A percentile compares a stretch with the other conserved stretches of the same genome.
These are phyloP conservation scores for Tolmerus cingulatus DNA, from an alignment of 2,888 invertebrate genomes.

Conservation along the genomic window DNA sequence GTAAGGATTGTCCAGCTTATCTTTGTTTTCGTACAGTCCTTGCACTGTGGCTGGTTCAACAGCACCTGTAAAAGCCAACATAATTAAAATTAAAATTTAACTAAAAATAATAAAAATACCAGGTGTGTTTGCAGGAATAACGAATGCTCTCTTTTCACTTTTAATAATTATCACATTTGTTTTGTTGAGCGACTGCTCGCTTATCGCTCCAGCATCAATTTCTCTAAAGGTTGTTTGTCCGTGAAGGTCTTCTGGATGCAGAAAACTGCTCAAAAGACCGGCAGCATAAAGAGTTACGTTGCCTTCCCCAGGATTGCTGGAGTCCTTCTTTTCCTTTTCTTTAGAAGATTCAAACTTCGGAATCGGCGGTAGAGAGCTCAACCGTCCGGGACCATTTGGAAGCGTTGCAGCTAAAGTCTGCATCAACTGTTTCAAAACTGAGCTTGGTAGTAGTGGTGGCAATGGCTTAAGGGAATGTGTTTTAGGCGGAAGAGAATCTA, in stretches of 20 bases:
- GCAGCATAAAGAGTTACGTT: constrained; percentile 5
- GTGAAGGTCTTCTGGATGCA: not conserved
- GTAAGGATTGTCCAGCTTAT: constrained; percentile 51
- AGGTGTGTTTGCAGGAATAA: not conserved
- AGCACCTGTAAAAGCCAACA: constrained; percentile 44
- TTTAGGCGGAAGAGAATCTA: not conserved
- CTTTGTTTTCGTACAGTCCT: constrained; percentile 51
- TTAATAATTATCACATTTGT: constrained; percentile 24
- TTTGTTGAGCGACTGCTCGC: not conserved
- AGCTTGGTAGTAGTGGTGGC: constrained; percentile 24
- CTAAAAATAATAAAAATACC: not conserved
- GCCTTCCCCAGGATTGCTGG: not conserved
- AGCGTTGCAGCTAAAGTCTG: constrained; percentile 1
- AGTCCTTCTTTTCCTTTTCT: not conserved
- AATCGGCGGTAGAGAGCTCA: not conserved
- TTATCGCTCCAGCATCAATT: not conserved
- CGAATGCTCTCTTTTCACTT: constrained; percentile 3
- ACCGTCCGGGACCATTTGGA: not conserved
- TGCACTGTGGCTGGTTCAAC: constrained; percentile 46
- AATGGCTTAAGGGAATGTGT: not conserved
- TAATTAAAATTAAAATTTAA: not conserved
- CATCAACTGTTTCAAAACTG: constrained; percentile 29
- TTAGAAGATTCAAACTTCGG: not conserved
- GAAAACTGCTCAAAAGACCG: constrained; percentile 1
- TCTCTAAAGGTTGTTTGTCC: not conserved